Base-by-base conservation (phyloP, 2,797 vertebrate genomes). In the Psittacula derbiana region DNA sequence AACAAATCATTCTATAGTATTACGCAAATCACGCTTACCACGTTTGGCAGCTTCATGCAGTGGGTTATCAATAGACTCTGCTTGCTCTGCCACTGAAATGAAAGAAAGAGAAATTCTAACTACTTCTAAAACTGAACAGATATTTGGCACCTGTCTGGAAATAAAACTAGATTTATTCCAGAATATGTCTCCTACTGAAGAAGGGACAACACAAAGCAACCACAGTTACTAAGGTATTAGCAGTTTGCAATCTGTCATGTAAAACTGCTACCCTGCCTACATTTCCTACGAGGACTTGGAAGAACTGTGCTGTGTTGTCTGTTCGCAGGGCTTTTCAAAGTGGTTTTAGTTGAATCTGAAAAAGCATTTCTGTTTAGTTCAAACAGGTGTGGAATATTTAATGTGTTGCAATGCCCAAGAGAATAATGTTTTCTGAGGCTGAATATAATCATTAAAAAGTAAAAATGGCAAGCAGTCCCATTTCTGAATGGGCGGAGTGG, bases 31-130 rank as follows among this genome's bases (percentile, higher is more conserved):
- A 94, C 30, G 90, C 97, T 62, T 94, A 99, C 99, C 99, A 98
- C 99, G 98, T 97, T 99, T 99, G 88, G 99, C 99, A 93, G 99
- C 99, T 97, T 99, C 99, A 25, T 99, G 99, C 97, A 99, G 97
- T 64, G 99, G 99, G 95, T 99, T 99, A 96, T 99, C 99, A 81
- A 99, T 99, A 47, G 99, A 99, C 94, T 99, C 99, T 23, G 99
- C 99, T 92, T 99, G 98, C 83, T 99, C 99, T 30, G 99, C 99
- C 98, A 99, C 99, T 99, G 96, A 79, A 97, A 85, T 14, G 40
- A 83, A 97, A 87, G 87, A 61, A 71, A 62, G 62, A 57, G 58
- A 78, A 83, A 92, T 80, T 92, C 57, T 88, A 88, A 83, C 43
- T 79, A 70, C 17, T 79, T 92, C 46, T 86, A 80, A 85, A 86